Percentiles rank a stretch among this genome's conserved stretches.
Evolutionary conservation across 53 echinoderm and acorn worm species (phyloP).

Genomic region (Astropecten irregularis): DNA sequence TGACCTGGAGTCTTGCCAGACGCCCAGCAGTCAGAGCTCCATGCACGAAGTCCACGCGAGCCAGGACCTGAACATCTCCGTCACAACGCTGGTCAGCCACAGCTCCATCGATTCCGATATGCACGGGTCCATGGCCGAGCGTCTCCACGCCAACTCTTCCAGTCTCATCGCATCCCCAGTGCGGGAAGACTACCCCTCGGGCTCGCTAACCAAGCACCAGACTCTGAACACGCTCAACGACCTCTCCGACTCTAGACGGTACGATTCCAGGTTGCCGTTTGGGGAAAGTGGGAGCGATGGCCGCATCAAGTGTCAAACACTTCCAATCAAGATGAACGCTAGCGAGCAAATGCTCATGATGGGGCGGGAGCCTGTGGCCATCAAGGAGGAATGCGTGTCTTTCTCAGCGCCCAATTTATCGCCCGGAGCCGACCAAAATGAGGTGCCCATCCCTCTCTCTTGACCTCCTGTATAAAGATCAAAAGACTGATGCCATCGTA

Average conservation of each 20-base stretch:
- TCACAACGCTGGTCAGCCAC: slow-evolving; percentile 91
- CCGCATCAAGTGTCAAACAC: slow-evolving; percentile 89
- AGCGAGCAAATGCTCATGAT: slow-evolving; percentile 90
- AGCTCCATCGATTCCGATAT: slow-evolving; percentile 98
- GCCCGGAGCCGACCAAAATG: slow-evolving; percentile 68
- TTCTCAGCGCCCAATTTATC: slow-evolving; percentile 98
- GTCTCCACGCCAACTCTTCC: slow-evolving; percentile 66
- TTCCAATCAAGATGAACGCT: slow-evolving; percentile 95
- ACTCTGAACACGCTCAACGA: slow-evolving; percentile 88
- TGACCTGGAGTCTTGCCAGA: slow-evolving; percentile 65
- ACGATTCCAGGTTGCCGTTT: slow-evolving; percentile 57
- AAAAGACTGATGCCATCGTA: background rate
- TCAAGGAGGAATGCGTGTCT: slow-evolving; percentile 87
- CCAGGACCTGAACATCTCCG: slow-evolving; percentile 86
- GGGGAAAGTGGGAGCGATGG: slow-evolving; percentile 77
- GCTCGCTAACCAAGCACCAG: slow-evolving; percentile 90
- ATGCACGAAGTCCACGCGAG: slow-evolving; percentile 67
- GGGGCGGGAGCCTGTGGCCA: slow-evolving; percentile 67
- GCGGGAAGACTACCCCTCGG: slow-evolving; percentile 48
- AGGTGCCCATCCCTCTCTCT: slow-evolving; percentile 51
- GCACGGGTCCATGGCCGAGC: slow-evolving; percentile 69
- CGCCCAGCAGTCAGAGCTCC: slow-evolving; percentile 80
- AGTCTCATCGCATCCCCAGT: slow-evolving; percentile 57
- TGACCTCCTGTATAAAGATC: slow-evolving; percentile 11
- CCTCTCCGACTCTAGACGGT: slow-evolving; percentile 54